phyloP scores from a whole-genome alignment of 2,113 vertebrate genomes.

The Malaclemys terrapin region DNA sequence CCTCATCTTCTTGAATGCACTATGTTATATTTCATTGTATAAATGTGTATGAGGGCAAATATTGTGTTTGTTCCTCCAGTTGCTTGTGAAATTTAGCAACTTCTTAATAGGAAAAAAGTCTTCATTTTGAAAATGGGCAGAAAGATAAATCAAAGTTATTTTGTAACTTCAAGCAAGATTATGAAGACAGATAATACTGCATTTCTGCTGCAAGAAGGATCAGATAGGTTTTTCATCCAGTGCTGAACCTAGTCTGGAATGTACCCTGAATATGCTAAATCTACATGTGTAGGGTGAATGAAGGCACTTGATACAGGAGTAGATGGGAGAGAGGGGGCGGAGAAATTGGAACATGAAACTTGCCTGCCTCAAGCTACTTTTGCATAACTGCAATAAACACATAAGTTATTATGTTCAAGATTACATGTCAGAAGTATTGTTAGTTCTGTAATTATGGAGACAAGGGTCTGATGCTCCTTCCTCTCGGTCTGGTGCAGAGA shows the following conservation, averaged over 20 bases:
- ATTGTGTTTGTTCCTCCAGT: not conserved
- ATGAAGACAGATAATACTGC: not conserved
- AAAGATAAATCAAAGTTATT: not conserved
- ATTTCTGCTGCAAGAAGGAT: not conserved
- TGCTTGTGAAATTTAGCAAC: not conserved
- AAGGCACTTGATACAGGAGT: not conserved
- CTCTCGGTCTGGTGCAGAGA: accelerated
- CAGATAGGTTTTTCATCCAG: accelerated
- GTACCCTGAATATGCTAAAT: not conserved
- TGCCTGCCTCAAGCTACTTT: not conserved
- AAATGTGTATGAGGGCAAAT: not conserved
- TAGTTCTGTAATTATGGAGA: not conserved
- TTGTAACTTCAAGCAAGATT: not conserved
- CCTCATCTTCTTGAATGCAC: not conserved
- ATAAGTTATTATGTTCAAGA: not conserved
- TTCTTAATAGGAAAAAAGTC: not conserved
- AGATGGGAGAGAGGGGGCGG: not conserved
- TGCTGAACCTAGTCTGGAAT: not conserved
- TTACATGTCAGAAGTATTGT: not conserved
- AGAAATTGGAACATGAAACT: not conserved
- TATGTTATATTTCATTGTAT: not conserved
- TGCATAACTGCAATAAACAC: accelerated
- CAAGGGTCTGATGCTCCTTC: not conserved
- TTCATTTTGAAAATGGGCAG: not conserved
- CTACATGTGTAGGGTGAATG: not conserved